These are phyloP conservation scores for Oligia strigilis DNA, from an alignment of 2,888 invertebrate genomes.

Conservation along the genomic window DNA sequence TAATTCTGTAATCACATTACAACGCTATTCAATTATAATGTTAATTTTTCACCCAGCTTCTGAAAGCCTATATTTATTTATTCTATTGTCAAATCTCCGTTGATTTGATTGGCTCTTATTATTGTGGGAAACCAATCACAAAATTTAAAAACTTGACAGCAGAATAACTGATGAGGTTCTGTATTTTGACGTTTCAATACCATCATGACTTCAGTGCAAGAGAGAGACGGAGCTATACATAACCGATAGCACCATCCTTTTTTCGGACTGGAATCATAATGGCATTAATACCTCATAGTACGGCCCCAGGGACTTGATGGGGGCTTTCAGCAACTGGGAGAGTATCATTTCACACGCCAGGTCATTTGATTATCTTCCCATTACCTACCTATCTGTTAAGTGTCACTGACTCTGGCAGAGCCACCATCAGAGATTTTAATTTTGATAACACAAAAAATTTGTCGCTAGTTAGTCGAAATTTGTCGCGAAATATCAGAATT, in stretches of 20 bases:
- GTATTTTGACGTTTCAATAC: not conserved
- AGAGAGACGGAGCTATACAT: not conserved
- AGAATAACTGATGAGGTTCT: not conserved
- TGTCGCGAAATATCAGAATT: too few species aligned
- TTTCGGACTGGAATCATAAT: not conserved
- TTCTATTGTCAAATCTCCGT: conserved; percentile 12
- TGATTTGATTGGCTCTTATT: conserved; percentile 13
- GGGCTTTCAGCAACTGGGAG: conserved; percentile 15
- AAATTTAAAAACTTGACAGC: not conserved
- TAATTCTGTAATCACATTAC: conserved; percentile 80
- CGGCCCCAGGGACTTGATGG: not conserved
- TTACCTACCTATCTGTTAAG: conserved; percentile 13
- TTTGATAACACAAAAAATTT: too few species aligned
- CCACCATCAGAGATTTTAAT: too few species aligned
- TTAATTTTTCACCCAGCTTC: conserved; percentile 23
- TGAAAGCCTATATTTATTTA: conserved; percentile 12
- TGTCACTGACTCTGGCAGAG: too few species aligned
- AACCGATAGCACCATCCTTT: not conserved
- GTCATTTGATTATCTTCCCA: conserved; percentile 30
- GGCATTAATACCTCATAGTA: not conserved
- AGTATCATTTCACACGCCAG: conserved; percentile 19
- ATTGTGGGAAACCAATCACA: conserved; percentile 13
- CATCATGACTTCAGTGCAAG: not conserved
- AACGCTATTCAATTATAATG: conserved; percentile 64
- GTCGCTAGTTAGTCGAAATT: too few species aligned